A percentile compares a stretch with the other conserved stretches of the same genome.
These are phyloP conservation scores for Formicarius rufipectus DNA, from an alignment of 2,113 vertebrate genomes.

Conservation along the genomic window DNA sequence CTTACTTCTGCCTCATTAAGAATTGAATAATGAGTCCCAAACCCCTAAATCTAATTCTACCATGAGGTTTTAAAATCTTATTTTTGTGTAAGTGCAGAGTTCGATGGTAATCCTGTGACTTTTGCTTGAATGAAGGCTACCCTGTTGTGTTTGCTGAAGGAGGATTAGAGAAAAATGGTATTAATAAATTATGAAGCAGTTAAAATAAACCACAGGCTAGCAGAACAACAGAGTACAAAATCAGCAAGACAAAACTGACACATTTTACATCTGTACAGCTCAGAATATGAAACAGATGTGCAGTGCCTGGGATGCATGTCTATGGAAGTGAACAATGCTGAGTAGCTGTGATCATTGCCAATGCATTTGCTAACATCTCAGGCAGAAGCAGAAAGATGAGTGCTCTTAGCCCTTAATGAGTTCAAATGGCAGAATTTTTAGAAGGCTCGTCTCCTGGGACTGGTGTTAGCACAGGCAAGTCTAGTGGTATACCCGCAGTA, in stretches of 20 bases:
- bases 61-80: constrained; percentile 54
- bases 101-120: constrained; percentile 27
- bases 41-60: constrained; percentile 50
- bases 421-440: background rate
- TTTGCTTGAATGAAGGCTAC: constrained; percentile 34
- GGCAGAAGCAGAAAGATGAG: background rate
- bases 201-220: constrained; percentile 43
- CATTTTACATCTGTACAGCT: background rate
- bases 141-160: constrained; percentile 30
- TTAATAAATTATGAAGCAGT: constrained; percentile 63
- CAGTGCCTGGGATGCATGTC: background rate
- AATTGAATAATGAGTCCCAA: constrained; percentile 50
- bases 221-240: constrained; percentile 37
- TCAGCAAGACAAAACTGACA: constrained; percentile 35
- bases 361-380: background rate
- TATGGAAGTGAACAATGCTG: background rate
- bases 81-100: constrained; percentile 39
- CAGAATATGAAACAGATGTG: background rate
- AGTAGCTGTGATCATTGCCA: background rate
- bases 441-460: background rate
- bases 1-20: constrained; percentile 56
- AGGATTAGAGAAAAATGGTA: constrained; percentile 49
- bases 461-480: background rate
- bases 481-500: background rate
- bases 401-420: background rate